Evolutionary conservation across 2,797 vertebrate genomes (phyloP).

Genomic region (Crax fasciolata): DNA sequence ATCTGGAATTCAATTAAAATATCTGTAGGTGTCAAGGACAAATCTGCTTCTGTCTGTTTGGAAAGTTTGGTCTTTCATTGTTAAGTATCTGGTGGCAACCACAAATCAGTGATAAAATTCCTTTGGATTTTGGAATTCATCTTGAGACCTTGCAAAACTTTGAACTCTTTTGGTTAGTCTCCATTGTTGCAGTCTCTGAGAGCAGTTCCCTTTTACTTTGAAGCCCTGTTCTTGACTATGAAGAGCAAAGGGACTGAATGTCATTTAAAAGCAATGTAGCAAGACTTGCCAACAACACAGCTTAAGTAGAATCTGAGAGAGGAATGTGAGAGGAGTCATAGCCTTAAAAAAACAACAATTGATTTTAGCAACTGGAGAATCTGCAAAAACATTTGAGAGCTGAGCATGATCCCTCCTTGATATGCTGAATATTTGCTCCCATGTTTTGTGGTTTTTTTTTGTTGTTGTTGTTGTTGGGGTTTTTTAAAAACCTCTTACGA

Average conservation of each 20-base stretch:
- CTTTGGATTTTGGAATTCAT: constrained; percentile 7
- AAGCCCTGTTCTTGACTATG: constrained; percentile 9
- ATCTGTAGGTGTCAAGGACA: background rate
- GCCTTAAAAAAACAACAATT: constrained; percentile 62
- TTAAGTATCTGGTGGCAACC: background rate
- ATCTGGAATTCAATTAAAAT: background rate
- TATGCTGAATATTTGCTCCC: background rate
- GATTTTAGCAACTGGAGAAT: constrained; percentile 49
- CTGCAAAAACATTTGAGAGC: constrained; percentile 47
- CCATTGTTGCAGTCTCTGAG: background rate
- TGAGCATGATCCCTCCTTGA: background rate
- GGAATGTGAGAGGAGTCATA: constrained; percentile 64
- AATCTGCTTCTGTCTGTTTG: background rate
- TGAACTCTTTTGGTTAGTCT: background rate
- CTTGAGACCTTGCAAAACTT: background rate
- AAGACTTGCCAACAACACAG: constrained; percentile 60
- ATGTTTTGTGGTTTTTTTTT: background rate
- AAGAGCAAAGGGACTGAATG: constrained; percentile 45
- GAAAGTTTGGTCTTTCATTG: background rate
- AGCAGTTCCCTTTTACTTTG: constrained; percentile 25
- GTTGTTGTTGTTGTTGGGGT: background rate
- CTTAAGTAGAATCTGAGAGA: constrained; percentile 59
- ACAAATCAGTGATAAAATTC: constrained; percentile 15
- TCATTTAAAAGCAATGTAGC: constrained; percentile 55
- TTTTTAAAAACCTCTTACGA: background rate